phyloP scores from a whole-genome alignment of 2,888 invertebrate genomes.

The Ennomos erosarius region DNA sequence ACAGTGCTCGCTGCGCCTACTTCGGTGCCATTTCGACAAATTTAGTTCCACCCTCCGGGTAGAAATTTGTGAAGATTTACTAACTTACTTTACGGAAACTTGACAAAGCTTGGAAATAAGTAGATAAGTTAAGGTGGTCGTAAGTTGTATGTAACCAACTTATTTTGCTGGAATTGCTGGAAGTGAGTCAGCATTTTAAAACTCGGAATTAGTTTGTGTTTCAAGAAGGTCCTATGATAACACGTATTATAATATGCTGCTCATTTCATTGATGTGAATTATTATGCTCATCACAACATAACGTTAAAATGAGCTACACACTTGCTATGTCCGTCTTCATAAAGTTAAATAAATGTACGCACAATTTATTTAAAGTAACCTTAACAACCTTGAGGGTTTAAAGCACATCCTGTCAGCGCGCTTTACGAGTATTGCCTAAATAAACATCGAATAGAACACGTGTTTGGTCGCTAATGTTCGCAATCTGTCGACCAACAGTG shows the following conservation, averaged over 20 bases:
- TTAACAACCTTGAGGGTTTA: constrained; percentile 79
- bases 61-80: constrained; percentile 34
- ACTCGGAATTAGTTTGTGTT: no score
- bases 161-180: no score
- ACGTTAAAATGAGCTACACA: background rate
- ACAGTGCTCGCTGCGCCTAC: constrained; percentile 63
- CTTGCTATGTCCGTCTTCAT: no score
- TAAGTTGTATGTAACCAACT: no score
- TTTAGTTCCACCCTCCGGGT: constrained; percentile 63
- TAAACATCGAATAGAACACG: constrained; percentile 73
- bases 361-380: constrained; percentile 62
- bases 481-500: constrained; percentile 52
- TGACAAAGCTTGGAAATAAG: background rate
- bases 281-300: no score
- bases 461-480: constrained; percentile 68
- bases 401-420: constrained; percentile 77
- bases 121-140: no score
- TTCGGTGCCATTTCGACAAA: constrained; percentile 63
- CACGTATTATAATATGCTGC: no score
- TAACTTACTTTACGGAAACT: background rate
- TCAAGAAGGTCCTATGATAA: no score
- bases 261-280: no score
- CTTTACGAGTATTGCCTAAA: constrained; percentile 81
- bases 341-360: background rate
- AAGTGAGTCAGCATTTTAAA: no score